A percentile compares a stretch with the other conserved stretches of the same genome.
phyloP scores from a whole-genome alignment of 2,888 invertebrate genomes.

The Byasa hedistus region DNA sequence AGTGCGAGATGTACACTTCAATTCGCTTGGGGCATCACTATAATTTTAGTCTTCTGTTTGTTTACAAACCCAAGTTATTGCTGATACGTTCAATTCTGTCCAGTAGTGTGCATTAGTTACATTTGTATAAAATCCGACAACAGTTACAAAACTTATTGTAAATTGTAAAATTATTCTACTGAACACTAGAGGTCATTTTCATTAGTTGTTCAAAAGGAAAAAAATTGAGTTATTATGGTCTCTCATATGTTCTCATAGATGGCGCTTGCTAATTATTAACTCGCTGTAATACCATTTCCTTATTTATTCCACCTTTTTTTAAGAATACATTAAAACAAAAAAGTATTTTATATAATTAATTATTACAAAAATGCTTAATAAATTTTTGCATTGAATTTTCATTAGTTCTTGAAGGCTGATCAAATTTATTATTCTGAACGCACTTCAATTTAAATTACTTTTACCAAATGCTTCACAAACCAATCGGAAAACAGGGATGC shows the following conservation, averaged over 20 bases:
- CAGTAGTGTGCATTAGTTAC: neutral
- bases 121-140: too few species aligned
- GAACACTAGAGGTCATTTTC: neutral
- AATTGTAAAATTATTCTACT: neutral
- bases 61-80: too few species aligned
- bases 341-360: neutral
- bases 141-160: too few species aligned
- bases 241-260: neutral
- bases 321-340: neutral
- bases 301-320: neutral
- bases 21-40: too few species aligned
- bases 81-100: too few species aligned
- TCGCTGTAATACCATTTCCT: neutral
- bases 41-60: too few species aligned
- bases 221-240: neutral
- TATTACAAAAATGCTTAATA: neutral
- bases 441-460: conserved; percentile 23
- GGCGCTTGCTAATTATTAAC: neutral
- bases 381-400: neutral
- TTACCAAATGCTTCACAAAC: conserved; percentile 31
- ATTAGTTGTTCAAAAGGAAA: neutral
- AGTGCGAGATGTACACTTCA: too few species aligned
- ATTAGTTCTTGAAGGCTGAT: conserved; percentile 5
- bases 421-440: conserved; percentile 26
- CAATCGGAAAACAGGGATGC: conserved; percentile 41